Evolutionary conservation across 2,797 vertebrate species (phyloP).

Genomic region (Caiman crocodilus): DNA sequence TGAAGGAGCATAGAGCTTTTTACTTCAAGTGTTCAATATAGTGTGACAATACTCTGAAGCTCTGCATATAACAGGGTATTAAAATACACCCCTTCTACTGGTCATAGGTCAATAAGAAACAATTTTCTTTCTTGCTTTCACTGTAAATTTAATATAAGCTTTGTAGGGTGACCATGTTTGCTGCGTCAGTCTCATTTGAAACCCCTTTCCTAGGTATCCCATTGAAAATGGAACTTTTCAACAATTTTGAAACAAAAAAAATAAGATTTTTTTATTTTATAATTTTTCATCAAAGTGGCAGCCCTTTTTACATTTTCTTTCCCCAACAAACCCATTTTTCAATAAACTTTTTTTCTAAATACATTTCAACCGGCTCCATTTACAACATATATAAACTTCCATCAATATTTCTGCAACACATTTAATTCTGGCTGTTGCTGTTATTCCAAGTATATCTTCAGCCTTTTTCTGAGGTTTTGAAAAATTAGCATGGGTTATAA

Average conservation of each 20-base stretch:
- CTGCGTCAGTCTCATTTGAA: too few species aligned
- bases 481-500: not conserved
- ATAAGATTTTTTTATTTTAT: not conserved
- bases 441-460: not conserved
- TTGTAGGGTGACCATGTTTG: not conserved
- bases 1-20: not conserved
- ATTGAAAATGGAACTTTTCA: too few species aligned
- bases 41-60: slow-evolving; percentile 6
- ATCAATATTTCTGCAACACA: not conserved
- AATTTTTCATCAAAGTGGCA: not conserved
- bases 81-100: too few species aligned
- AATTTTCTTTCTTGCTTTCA: slow-evolving; percentile 18
- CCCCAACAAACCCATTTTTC: not conserved
- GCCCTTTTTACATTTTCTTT: not conserved
- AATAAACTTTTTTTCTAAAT: not conserved
- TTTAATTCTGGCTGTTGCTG: not conserved
- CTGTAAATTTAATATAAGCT: not conserved
- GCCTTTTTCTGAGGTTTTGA: not conserved
- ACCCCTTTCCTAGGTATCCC: too few species aligned
- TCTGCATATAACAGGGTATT: not conserved
- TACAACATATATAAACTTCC: not conserved
- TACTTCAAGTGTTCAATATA: not conserved
- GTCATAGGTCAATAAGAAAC: not conserved
- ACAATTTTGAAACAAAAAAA: too few species aligned
- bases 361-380: not conserved